Base-by-base conservation (phyloP, 1,140 invertebrate genomes). In the Drosophila repletoides region DNA sequence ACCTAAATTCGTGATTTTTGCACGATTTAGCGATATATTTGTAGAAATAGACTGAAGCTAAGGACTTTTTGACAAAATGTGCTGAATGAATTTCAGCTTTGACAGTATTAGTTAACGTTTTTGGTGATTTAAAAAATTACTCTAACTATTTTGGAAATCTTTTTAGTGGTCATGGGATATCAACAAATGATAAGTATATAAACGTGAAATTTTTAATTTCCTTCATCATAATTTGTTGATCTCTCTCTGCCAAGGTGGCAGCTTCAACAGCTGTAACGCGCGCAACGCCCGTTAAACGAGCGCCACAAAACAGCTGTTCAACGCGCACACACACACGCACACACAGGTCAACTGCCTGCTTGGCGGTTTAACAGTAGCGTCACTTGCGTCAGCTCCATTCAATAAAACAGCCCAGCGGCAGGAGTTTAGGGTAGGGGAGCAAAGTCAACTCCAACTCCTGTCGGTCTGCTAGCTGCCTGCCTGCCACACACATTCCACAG, bases 251-350 rank as follows among this genome's bases (percentile, higher is more conserved):
- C 61, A 19, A 33, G 31, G 45, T 84, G 79, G 75, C 75, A 84
- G 40, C 74, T 3, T 52, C 15, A 46, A 60, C 70, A 83, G 79
- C 70, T 77, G 70, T 63, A 51, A 31, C 33, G 34, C 48, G 59
- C 66, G 26, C 38, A 55, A 64, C 33, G 58, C 24, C 59, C 29
- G 52, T 64, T 53, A 59, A 70, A 59, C 15, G 34, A 69, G 52
- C 59, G 52, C 66, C 48, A 53, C 17, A 46, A 12, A 64, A 52
- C 76, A 77, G 74, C 74, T 84, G 79, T 19, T 67, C n/a, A 2
- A 3, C 21, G 26, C 46, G 36, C 24, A 60, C 14, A 21, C 43
- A 40, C 31, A 24, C 29, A 55, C 3, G 41, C 19, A 63, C 15
- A 26, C 12, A 33, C 5, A 45, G 43, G 40, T 55, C 41, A 51